Percentiles rank a stretch among this genome's conserved stretches.
These are phyloP conservation scores for Hypercompe scribonia DNA, from an alignment of 2,888 invertebrate genomes.

Conservation along the genomic window DNA sequence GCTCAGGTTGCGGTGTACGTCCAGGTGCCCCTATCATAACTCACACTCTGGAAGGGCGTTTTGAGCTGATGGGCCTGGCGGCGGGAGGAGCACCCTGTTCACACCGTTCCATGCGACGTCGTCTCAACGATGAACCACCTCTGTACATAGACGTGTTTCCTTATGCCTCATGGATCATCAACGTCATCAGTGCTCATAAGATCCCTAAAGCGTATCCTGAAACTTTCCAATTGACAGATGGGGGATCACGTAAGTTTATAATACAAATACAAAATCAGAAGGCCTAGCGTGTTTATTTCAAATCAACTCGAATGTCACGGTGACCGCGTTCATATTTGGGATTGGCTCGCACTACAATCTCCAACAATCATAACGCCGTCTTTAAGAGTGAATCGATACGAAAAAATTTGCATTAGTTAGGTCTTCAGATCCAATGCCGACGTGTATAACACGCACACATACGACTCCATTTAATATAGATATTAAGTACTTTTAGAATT, in stretches of 20 bases:
- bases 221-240: constrained; percentile 64
- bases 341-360: no score
- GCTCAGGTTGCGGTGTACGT: constrained; percentile 75
- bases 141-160: constrained; percentile 77
- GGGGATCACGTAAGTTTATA: constrained; percentile 38
- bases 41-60: constrained; percentile 67
- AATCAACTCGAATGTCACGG: no score
- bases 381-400: no score
- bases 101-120: constrained; percentile 64
- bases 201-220: constrained; percentile 71
- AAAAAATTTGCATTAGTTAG: no score
- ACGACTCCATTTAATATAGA: no score
- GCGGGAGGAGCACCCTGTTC: constrained; percentile 69
- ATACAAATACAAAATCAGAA: no score
- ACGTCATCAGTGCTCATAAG: constrained; percentile 70
- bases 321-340: no score
- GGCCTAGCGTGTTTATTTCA: no score
- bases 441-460: no score
- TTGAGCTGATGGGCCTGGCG: constrained; percentile 72
- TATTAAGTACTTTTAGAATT: no score
- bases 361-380: no score
- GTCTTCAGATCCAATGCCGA: no score
- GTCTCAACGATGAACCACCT: constrained; percentile 72
- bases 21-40: constrained; percentile 73
- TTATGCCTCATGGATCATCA: constrained; percentile 74